Base-by-base conservation (phyloP, 2,888 invertebrate genomes). In the Galeopsomyia nigrocyanea region DNA sequence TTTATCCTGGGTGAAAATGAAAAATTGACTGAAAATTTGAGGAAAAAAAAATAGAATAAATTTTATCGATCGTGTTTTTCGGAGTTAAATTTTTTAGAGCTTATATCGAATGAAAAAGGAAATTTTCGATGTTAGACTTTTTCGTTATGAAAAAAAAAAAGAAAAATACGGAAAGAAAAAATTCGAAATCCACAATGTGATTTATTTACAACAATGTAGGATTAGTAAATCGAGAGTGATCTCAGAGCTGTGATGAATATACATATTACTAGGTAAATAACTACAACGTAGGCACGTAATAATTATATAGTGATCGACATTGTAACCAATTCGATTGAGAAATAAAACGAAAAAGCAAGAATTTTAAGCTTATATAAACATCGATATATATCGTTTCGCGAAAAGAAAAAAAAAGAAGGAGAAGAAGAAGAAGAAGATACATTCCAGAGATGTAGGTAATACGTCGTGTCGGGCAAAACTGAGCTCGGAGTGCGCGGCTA, bases 241-340 rank as follows among this genome's bases (percentile, higher is more conserved):
- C 78, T 80, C 76, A 78, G 79, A 80, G 79, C 81, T 81, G 80
- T 81, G 80, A 80, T 80, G 79, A 80, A 77, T 79, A 78, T 80
- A 78, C 79, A 80, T 79, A 80, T 80, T 80, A 77, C 55, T 69
- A 75, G 65, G 17, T 58, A 62, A 65, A 60, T 68, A 74, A 65
- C 46, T 71, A 71, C 61, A 68, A 68, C 71, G 63, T 74, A 74
- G 70, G 53, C 63, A n/a, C 49, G 58, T 74, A 71, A 71, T 51
- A 39, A n/a, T 62, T 57, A 60, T 58, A 39, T 55, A 39, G 39
- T 16, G 47, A 31, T n/a, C 39, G 51, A 51, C 22, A 19, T 26
- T 39, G 14, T 46, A 13, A 19, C 16, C 16, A 10, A 49, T 22
- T 10, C 16, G 17, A 19, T 51, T 66, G 10, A 22, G n/a, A 10